phyloP scores from a whole-genome alignment of 2,113 vertebrate genomes.

The Hiodon tergisus region DNA sequence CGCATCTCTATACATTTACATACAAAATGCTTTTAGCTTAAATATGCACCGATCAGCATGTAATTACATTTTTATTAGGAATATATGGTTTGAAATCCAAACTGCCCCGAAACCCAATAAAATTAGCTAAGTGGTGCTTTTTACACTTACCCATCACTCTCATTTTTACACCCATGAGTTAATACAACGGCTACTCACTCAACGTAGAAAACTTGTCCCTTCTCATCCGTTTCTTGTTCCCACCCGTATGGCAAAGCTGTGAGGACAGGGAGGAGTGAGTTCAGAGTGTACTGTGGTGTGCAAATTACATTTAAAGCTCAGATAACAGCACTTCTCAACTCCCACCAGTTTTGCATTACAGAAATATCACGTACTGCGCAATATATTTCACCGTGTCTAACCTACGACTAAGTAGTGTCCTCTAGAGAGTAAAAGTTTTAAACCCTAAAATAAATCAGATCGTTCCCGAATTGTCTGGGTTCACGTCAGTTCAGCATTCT shows the following conservation, averaged over 20 bases:
- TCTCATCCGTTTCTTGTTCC: conserved; percentile 92
- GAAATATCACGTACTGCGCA: no score
- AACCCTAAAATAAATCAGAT: no score
- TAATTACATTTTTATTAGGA: conserved; percentile 20
- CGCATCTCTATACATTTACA: conserved; percentile 26
- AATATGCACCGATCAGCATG: conserved; percentile 24
- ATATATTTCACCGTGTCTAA: no score
- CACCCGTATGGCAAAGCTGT: conserved; percentile 91
- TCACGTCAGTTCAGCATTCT: no score
- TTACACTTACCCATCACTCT: conserved; percentile 2
- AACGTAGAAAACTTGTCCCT: conserved; percentile 86
- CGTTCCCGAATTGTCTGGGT: no score
- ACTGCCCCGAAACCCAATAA: conserved; percentile 7
- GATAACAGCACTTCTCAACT: not conserved
- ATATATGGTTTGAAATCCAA: conserved; percentile 15
- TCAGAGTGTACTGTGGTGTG: not conserved
- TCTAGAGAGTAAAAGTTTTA: no score
- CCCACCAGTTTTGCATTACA: not conserved
- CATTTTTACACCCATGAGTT: not conserved
- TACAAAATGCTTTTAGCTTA: conserved; percentile 25
- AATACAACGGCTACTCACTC: conserved; percentile 75
- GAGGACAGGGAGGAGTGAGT: conserved; percentile 3
- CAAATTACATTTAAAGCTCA: not conserved
- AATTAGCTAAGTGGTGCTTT: conserved; percentile 13
- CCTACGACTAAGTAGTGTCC: no score